These are phyloP conservation scores for Thaumatotibia leucotreta DNA, from an alignment of 1,140 invertebrate species.

Conservation along the genomic window DNA sequence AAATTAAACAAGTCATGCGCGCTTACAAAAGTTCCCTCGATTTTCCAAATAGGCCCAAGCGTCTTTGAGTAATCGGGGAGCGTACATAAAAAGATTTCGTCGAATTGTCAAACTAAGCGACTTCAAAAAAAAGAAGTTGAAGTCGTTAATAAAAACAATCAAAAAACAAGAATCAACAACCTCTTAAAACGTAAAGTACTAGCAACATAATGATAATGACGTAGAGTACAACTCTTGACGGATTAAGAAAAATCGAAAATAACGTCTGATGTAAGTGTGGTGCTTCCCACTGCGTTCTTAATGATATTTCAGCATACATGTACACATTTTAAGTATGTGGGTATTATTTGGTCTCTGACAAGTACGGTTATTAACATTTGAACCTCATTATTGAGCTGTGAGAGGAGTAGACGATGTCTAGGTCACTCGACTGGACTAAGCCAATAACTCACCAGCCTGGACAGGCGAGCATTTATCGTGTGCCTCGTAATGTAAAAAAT, in stretches of 20 bases:
- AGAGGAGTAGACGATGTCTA: not conserved
- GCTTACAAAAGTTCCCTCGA: too few species aligned
- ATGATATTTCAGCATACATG: slow-evolving; percentile 24
- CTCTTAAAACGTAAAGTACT: too few species aligned
- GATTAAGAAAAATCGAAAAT: not conserved
- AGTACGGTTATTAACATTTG: slow-evolving; percentile 3
- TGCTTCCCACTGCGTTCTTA: slow-evolving; percentile 20
- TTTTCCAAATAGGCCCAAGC: too few species aligned
- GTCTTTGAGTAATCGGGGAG: too few species aligned
- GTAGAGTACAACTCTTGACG: not conserved
- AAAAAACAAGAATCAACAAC: too few species aligned
- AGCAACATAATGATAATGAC: not conserved
- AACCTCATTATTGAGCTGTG: not conserved
- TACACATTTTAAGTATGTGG: slow-evolving; percentile 14
- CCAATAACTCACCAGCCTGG: slow-evolving; percentile 5
- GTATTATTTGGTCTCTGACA: slow-evolving; percentile 15
- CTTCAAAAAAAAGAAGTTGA: too few species aligned
- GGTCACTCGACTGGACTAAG: not conserved
- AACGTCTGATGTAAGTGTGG: not conserved
- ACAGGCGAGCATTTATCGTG: not conserved
- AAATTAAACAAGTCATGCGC: too few species aligned
- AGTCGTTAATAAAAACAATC: too few species aligned
- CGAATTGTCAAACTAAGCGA: too few species aligned
- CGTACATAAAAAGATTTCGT: too few species aligned
- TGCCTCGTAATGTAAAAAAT: not conserved